These are phyloP conservation scores for Cancer borealis DNA, from an alignment of 2,888 invertebrate genomes.

Conservation along the genomic window DNA sequence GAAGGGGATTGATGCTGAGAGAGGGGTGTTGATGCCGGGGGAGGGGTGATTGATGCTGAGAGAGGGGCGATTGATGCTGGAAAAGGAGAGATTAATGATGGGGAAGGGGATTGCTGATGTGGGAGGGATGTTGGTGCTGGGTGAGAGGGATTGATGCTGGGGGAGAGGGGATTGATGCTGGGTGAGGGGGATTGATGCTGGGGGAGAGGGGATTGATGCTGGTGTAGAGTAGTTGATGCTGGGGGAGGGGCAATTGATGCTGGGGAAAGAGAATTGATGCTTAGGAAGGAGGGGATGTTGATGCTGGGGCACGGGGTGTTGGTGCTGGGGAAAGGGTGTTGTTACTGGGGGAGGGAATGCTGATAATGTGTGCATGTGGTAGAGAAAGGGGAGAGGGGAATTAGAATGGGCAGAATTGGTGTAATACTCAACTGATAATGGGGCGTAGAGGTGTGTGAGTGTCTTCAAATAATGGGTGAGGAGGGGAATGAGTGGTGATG, in stretches of 20 bases:
- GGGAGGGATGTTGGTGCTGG: background rate
- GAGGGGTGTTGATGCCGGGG: too few species aligned
- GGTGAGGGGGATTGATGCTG: background rate
- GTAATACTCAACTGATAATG: background rate
- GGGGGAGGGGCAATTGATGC: background rate
- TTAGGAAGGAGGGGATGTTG: background rate
- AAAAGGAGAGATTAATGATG: too few species aligned
- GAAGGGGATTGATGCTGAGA: background rate
- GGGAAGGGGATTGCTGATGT: background rate
- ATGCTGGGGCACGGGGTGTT: background rate
- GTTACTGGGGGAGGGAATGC: background rate
- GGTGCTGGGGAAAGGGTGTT: background rate
- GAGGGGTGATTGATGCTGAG: background rate
- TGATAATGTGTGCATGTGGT: background rate
- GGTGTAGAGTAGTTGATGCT: background rate
- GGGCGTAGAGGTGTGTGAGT: background rate
- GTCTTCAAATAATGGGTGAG: background rate
- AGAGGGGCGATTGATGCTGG: background rate
- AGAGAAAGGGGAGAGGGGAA: background rate
- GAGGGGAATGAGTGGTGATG: conserved; percentile 16
- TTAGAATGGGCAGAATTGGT: background rate
- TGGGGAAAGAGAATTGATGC: background rate
- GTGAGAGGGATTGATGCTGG: background rate
- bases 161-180: background rate
- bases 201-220: background rate